A percentile compares a stretch with the other conserved stretches of the same genome.
Evolutionary conservation across 2,888 invertebrate genomes (phyloP).

Genomic region (Iphiclides podalirius): DNA sequence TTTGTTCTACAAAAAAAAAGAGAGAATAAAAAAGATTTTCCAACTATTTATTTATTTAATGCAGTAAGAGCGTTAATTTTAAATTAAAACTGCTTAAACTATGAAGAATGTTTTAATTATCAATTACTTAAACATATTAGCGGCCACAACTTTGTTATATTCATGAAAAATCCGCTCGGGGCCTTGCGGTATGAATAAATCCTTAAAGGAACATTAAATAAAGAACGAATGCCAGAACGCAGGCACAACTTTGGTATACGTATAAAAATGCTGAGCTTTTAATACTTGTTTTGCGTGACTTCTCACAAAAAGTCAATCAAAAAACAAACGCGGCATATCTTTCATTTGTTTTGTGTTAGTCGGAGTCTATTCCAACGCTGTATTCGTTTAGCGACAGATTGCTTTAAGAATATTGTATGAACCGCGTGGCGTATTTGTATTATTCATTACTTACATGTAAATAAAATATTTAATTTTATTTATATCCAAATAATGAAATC

Average conservation of each 20-base stretch:
- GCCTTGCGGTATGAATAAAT: background rate
- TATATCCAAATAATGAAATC: no score
- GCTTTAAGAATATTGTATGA: background rate
- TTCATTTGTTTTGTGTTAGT: slow-evolving; percentile 18
- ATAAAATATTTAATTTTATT: no score
- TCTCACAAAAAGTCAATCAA: slow-evolving; percentile 37
- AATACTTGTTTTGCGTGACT: slow-evolving; percentile 48
- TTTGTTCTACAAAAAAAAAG: no score
- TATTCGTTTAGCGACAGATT: slow-evolving; percentile 3
- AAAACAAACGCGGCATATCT: slow-evolving; percentile 33
- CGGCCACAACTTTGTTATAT: background rate
- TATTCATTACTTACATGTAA: no score
- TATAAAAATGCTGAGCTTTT: slow-evolving; percentile 31
- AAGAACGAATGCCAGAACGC: slow-evolving; percentile 1
- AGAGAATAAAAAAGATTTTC: no score
- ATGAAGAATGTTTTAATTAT: no score
- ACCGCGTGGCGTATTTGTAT: no score
- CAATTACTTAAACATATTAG: no score
- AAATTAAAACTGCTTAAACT: no score
- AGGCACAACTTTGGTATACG: slow-evolving; percentile 12
- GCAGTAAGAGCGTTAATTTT: no score
- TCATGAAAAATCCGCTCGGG: background rate
- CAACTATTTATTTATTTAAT: no score
- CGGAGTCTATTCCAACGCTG: slow-evolving; percentile 4
- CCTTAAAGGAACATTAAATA: slow-evolving; percentile 1